Percentiles rank a stretch among this genome's conserved stretches.
These are phyloP conservation scores for Lagocephalus sceleratus DNA, from an alignment of 2,797 vertebrate species.

Conservation along the genomic window DNA sequence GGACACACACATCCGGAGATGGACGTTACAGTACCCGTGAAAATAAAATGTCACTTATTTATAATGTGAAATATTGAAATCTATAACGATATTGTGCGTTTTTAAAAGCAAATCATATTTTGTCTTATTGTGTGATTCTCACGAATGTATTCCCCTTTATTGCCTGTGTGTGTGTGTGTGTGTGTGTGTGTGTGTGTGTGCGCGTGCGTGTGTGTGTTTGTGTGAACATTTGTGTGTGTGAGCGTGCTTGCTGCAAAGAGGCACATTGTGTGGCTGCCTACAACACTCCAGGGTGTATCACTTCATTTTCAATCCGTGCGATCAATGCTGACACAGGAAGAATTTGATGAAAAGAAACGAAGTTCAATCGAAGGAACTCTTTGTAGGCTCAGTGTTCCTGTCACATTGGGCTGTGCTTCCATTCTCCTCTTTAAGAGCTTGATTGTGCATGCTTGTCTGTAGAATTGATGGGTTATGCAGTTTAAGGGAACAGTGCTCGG, in stretches of 20 bases:
- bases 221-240: not conserved
- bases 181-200: not conserved
- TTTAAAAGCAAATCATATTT: too few relatives aligned
- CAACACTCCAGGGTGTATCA: constrained; percentile 41
- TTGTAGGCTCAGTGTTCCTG: constrained; percentile 16
- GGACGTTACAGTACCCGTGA: too few relatives aligned
- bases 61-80: too few relatives aligned
- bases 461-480: too few relatives aligned
- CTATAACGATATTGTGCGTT: too few relatives aligned
- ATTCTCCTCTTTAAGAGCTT: constrained; percentile 7
- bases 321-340: constrained; percentile 43
- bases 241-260: constrained; percentile 4
- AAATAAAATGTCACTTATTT: too few relatives aligned
- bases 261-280: constrained; percentile 10
- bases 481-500: too few relatives aligned
- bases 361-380: constrained; percentile 33
- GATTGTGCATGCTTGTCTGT: too few relatives aligned
- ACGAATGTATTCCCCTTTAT: not conserved
- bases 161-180: not conserved
- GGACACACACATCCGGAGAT: not conserved
- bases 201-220: not conserved
- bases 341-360: constrained; percentile 40
- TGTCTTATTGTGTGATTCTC: too few relatives aligned
- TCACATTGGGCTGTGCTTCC: not conserved
- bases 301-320: constrained; percentile 38